A percentile compares a stretch with the other conserved stretches of the same genome.
These are phyloP conservation scores for Daphoenositta chrysoptera DNA, from an alignment of 2,113 vertebrate genomes.

Conservation along the genomic window DNA sequence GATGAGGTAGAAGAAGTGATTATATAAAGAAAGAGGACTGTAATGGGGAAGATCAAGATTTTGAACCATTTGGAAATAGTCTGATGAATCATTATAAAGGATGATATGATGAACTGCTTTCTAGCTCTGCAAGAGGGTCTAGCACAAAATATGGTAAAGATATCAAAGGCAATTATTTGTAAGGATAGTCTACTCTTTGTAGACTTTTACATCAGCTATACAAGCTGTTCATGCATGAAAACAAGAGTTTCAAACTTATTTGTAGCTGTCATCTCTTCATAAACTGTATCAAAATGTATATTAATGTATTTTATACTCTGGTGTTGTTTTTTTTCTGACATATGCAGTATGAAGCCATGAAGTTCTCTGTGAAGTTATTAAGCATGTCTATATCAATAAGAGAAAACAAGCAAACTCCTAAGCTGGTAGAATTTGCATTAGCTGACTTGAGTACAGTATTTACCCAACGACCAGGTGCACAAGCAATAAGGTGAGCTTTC, in stretches of 20 bases:
- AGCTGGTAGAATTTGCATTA: slow-evolving; percentile 86
- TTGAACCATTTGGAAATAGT: neutral
- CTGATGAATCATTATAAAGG: neutral
- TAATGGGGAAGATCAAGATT: neutral
- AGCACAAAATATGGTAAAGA: neutral
- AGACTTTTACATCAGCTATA: neutral
- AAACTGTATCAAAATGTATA: neutral
- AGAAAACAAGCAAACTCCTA: slow-evolving; percentile 79
- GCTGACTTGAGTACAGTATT: slow-evolving; percentile 82
- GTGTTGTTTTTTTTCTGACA: neutral
- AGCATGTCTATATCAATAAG: slow-evolving; percentile 85
- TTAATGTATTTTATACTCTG: neutral
- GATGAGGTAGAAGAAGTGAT: neutral
- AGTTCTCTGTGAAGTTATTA: slow-evolving; percentile 85
- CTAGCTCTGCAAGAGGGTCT: neutral
- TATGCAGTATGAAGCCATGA: slow-evolving; percentile 92
- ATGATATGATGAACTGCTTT: neutral
- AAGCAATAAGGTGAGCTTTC: slow-evolving; percentile 86
- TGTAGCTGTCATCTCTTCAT: neutral
- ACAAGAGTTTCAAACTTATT: neutral
- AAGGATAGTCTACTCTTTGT: neutral
- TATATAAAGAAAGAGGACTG: neutral
- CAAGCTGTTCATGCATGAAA: neutral
- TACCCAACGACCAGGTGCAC: slow-evolving; percentile 89
- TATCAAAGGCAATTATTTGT: neutral